Evolutionary conservation across 2,888 invertebrate genomes (phyloP).

Genomic region (Erebia palarica): DNA sequence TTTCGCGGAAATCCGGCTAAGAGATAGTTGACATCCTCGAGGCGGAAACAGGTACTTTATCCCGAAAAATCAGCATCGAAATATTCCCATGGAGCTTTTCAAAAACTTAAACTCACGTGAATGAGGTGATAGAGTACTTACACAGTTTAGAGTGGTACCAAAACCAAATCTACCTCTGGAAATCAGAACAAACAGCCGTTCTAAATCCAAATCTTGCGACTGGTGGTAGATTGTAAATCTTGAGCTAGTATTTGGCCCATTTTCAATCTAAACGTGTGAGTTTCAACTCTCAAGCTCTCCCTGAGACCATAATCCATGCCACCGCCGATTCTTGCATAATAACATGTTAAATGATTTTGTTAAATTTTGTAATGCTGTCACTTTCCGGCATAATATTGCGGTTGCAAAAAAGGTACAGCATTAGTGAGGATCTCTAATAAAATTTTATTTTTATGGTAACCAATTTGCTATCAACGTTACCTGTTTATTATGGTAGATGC

Average conservation of each 20-base stretch:
- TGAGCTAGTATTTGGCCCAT: conserved; percentile 22
- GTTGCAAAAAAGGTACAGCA: not conserved
- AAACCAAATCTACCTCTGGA: not conserved
- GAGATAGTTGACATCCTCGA: no score
- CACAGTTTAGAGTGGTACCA: not conserved
- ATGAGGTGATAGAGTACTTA: not conserved
- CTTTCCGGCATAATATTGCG: not conserved
- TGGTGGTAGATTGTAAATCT: conserved; percentile 18
- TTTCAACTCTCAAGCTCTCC: conserved; percentile 29
- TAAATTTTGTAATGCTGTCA: no score
- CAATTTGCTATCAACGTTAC: not conserved
- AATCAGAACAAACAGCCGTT: conserved; percentile 33
- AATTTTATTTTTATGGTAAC: not conserved
- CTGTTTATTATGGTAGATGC: not conserved
- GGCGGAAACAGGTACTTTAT: no score
- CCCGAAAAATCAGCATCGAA: no score
- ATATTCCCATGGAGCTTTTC: no score
- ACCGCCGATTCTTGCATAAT: not conserved
- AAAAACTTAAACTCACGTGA: no score
- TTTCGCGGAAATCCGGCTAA: no score
- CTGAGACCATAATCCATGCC: conserved; percentile 14
- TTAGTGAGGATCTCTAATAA: not conserved
- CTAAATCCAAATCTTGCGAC: conserved; percentile 27
- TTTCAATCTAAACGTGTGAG: conserved; percentile 30
- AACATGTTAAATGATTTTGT: no score